These are phyloP conservation scores for Drosophila prolongata DNA, from an alignment of 2,888 invertebrate genomes.

Conservation along the genomic window DNA sequence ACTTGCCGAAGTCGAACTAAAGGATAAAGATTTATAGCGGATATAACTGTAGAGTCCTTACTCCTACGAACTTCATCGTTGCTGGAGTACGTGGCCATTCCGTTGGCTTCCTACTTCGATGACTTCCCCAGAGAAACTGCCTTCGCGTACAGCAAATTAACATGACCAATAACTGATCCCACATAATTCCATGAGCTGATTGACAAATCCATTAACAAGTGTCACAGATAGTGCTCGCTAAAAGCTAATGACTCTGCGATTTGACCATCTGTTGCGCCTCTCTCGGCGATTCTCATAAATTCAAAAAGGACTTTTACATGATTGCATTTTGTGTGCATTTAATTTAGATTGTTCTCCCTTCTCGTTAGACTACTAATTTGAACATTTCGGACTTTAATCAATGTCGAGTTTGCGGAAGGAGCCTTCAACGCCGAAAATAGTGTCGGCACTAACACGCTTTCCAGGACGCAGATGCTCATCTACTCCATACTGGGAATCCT, in stretches of 20 bases:
- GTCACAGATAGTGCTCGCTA: constrained; percentile 66
- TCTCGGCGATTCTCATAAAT: constrained; percentile 9
- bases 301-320: not conserved
- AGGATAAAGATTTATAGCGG: not conserved
- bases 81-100: constrained; percentile 39
- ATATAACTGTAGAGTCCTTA: not conserved
- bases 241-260: constrained; percentile 50
- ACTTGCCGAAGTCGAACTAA: constrained; percentile 84
- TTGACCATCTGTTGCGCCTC: constrained; percentile 21
- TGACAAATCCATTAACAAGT: constrained; percentile 69
- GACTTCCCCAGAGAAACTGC: constrained; percentile 43
- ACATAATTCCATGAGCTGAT: constrained; percentile 59
- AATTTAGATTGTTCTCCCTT: constrained; percentile 10
- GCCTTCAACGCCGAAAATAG: constrained; percentile 76
- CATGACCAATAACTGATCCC: constrained; percentile 49
- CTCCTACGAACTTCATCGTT: constrained; percentile 37
- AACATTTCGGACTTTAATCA: constrained; percentile 53
- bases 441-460: constrained; percentile 55
- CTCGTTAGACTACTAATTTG: not conserved
- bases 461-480: constrained; percentile 73
- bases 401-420: constrained; percentile 81
- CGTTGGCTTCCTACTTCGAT: constrained; percentile 2
- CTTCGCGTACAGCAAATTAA: constrained; percentile 46
- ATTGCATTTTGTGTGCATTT: constrained; percentile 24
- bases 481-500: constrained; percentile 71